A percentile compares a stretch with the other conserved stretches of the same genome.
Evolutionary conservation across 1,140 invertebrate genomes (phyloP).

Genomic region (Daktulosphaira vitifoliae): DNA sequence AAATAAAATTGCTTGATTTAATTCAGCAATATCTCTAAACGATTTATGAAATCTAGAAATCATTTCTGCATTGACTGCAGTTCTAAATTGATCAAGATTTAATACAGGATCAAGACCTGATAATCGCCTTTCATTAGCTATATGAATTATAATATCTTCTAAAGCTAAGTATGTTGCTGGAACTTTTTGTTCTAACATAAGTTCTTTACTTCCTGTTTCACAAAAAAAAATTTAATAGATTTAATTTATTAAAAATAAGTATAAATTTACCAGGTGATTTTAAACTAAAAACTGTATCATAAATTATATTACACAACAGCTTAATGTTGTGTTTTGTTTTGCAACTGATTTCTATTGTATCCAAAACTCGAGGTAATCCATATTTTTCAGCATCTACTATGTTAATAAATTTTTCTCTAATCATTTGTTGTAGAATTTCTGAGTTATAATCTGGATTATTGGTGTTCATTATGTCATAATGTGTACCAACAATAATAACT

Average conservation of each 20-base stretch:
- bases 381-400: constrained; percentile 92
- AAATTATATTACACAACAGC: constrained; percentile 83
- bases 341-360: constrained; percentile 84
- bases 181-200: constrained; percentile 86
- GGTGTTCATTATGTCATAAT: constrained; percentile 80
- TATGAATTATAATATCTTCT: constrained; percentile 78
- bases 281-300: constrained; percentile 86
- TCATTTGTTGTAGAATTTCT: constrained; percentile 79
- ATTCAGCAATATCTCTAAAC: constrained; percentile 72
- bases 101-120: constrained; percentile 77
- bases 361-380: constrained; percentile 85
- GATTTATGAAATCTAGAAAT: constrained; percentile 49
- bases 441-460: constrained; percentile 60
- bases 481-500: constrained; percentile 88
- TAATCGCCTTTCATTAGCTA: constrained; percentile 61
- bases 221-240: constrained; percentile 16
- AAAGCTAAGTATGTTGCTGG: constrained; percentile 91
- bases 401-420: constrained; percentile 82
- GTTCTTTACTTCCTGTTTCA: constrained; percentile 85
- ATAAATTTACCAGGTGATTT: constrained; percentile 60
- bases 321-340: constrained; percentile 87
- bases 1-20: constrained; percentile 92
- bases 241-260: neutral
- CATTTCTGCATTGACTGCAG: constrained; percentile 61
- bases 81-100: constrained; percentile 73